Evolutionary conservation across 2,113 vertebrate species (phyloP), one percentile per base, ranked within the genome.

Genomic region (Galemys pyrenaicus): DNA sequence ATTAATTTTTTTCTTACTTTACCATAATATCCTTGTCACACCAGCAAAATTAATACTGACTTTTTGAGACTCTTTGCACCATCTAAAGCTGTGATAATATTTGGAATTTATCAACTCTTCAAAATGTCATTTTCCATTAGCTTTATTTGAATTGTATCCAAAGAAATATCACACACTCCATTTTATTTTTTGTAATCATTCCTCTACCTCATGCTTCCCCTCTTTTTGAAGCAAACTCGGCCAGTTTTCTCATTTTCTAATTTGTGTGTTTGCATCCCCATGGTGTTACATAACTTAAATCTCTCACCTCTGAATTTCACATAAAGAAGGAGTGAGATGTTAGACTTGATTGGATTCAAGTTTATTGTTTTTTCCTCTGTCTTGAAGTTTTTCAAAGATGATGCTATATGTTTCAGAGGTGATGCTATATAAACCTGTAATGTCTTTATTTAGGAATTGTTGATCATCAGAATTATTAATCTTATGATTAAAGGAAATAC

Each of bases 131-230:
- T 65, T 60, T 49, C 12, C 3, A 35, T 68, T 85, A 89, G n/a
- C 9, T 79, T 77, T 95, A 78, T 80, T 92, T 96, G 26, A 70
- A 87, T 82, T 77, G 8, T 83, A 78, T 85, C 17, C 10, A 86
- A 82, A 84, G 32, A 79, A 60, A 83, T 64, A 37, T 4, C 16
- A 79, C 4, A 35, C 9, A 74, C 51, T 71, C 17, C 10, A 74
- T 54, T 94, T 82, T 74, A 54, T 39, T 35, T 87, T 92, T 84
- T 67, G 24, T 3, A 75, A 6, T 75, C 13, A 1, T 11, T n/a
- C 41, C 6, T 64, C 11, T 51, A 7, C 24, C 30, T 58, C 4
- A 51, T 5, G 9, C 28, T 82, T 58, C 4, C 17, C 32, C 5
- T 20, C 22, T 35, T 44, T 73, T 49, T 75, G 28, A 86, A 78